phyloP scores from a whole-genome alignment of 2,113 vertebrate genomes.

The Aphelocoma coerulescens region DNA sequence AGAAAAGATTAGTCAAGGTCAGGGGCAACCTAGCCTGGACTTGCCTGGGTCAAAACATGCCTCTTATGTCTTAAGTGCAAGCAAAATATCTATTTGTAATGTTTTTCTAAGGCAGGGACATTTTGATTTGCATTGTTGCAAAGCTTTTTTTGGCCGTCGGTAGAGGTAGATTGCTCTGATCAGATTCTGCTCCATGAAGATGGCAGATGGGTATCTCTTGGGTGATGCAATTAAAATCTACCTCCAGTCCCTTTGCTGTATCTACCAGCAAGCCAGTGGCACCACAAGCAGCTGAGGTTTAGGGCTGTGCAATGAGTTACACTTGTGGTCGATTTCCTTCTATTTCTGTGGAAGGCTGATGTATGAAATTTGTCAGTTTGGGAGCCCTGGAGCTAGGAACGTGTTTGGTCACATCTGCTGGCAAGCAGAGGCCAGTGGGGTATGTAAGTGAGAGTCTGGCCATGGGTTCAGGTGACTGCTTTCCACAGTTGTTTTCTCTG shows the following conservation, averaged over 20 bases:
- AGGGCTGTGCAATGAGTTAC: neutral
- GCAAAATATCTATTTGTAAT: neutral
- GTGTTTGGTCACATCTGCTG: neutral
- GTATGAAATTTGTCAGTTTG: neutral
- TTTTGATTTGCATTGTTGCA: neutral
- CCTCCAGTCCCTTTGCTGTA: neutral
- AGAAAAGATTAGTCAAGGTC: slow-evolving; percentile 34
- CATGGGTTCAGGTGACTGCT: neutral
- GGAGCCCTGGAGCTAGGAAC: neutral
- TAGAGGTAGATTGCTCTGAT: neutral
- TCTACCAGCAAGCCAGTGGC: neutral
- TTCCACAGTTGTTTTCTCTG: neutral
- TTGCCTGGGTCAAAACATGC: slow-evolving; percentile 29
- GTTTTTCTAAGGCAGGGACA: neutral
- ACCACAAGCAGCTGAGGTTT: neutral
- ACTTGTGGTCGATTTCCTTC: neutral
- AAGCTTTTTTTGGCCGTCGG: neutral
- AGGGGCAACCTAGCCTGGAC: neutral
- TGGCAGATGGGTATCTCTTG: neutral
- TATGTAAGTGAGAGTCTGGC: neutral
- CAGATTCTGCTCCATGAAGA: neutral
- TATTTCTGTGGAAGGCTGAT: neutral
- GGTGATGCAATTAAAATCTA: neutral
- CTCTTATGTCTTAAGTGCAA: neutral
- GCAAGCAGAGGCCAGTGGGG: neutral